Percentiles rank a stretch among this genome's conserved stretches.
phyloP scores from a whole-genome alignment of 2,113 vertebrate species.

The Choloepus hoffmanni region DNA sequence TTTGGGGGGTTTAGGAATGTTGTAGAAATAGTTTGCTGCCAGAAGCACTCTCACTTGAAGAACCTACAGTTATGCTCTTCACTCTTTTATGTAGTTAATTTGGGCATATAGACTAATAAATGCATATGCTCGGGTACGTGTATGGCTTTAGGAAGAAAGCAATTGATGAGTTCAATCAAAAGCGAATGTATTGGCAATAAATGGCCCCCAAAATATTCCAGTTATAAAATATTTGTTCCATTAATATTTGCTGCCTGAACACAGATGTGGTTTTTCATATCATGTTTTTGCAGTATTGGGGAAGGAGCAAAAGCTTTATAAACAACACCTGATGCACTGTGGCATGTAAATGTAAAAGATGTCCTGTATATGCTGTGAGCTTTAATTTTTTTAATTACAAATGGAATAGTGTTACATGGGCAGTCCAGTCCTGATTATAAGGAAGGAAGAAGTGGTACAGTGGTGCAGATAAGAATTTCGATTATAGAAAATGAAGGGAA shows the following conservation, averaged over 20 bases:
- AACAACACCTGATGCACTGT: conserved; percentile 77
- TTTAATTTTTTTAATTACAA: conserved; percentile 87
- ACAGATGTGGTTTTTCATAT: conserved; percentile 67
- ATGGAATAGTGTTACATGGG: conserved; percentile 84
- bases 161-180: conserved; percentile 49
- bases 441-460: conserved; percentile 80
- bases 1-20: conserved; percentile 75
- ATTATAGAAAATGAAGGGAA: conserved; percentile 78
- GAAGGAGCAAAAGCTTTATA: conserved; percentile 85
- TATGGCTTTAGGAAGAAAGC: conserved; percentile 66
- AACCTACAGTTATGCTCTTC: conserved; percentile 50
- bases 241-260: conserved; percentile 68
- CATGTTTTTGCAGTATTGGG: conserved; percentile 83
- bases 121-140: conserved; percentile 57
- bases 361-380: conserved; percentile 81
- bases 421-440: conserved; percentile 70
- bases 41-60: conserved; percentile 67
- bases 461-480: conserved; percentile 76
- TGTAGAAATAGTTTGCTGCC: conserved; percentile 75
- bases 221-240: conserved; percentile 59
- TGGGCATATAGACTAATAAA: conserved; percentile 55
- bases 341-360: conserved; percentile 81
- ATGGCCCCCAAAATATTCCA: conserved; percentile 45
- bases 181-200: conserved; percentile 29
- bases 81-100: conserved; percentile 45